Evolutionary conservation across 23 tunicate genomes (phyloP).

Genomic region (Clavelina lepadiformis): DNA sequence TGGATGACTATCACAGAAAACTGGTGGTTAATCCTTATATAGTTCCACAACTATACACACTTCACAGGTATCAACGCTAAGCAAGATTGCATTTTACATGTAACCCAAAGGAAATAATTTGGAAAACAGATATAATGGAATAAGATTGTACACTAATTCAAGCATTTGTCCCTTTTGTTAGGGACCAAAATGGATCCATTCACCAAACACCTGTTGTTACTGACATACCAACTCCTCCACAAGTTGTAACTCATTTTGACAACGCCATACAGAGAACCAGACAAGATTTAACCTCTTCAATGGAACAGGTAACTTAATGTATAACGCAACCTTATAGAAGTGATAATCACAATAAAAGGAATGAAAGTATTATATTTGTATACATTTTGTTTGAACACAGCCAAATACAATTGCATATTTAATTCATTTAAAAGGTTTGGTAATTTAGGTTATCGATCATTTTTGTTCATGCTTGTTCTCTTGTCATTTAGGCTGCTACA

Average conservation of each 20-base stretch:
- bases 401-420: neutral
- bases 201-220: slow-evolving; percentile 47
- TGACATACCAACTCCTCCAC: slow-evolving; percentile 56
- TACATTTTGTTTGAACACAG: neutral
- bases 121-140: too few species aligned
- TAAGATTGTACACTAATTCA: too few species aligned
- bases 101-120: too few species aligned
- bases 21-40: slow-evolving; percentile 55
- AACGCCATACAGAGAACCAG: slow-evolving; percentile 29
- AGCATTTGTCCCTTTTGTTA: too few species aligned
- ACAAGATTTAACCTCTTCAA: neutral
- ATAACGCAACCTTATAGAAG: neutral
- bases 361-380: neutral
- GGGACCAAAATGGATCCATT: slow-evolving; percentile 33
- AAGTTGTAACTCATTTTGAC: slow-evolving; percentile 27
- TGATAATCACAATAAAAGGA: neutral
- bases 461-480: neutral
- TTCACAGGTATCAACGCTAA: slow-evolving; percentile 43
- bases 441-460: neutral
- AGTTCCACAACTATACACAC: slow-evolving; percentile 62
- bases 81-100: too few species aligned
- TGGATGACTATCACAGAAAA: slow-evolving; percentile 22
- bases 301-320: neutral
- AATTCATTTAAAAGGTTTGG: neutral
- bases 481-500: slow-evolving; percentile 2